Base-by-base conservation (phyloP, 1,140 invertebrate species). In the Saccostrea echinata region DNA sequence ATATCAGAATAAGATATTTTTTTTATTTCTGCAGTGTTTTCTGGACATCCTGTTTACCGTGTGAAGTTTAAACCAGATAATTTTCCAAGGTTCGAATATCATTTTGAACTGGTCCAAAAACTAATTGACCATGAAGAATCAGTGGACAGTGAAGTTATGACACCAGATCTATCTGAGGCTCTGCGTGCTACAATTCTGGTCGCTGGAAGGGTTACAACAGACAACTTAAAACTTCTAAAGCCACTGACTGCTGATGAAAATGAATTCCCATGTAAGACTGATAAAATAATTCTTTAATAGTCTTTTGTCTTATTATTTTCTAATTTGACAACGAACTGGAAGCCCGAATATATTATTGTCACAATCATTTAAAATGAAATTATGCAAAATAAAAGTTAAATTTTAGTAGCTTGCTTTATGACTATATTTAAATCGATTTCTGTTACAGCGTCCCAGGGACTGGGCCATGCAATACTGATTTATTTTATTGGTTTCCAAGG, bases 21-120 rank as follows among this genome's bases (percentile, higher is more conserved):
- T n/a, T n/a, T n/a, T n/a, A 9, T 43, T 43, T 43, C 43, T 43
- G 4, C 43, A 43, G 43, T 43, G 43, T 43, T 43, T 43, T 43
- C 43, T 43, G 43, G 4, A 43, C 43, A 43, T 43, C 43, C 43
- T 43, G 6, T 43, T 43, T 43, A 43, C 9, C 43, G 43, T 43
- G 43, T 57, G 55, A 57, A 6, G 55, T 57, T 57, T 21, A 13
- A 3, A 16, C 13, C 13, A 13, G 21, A 21, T 13, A 21, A 9
- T 9, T 71, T 71, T 71, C 64, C 64, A 71, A 24, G 64, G 13
- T 71, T 27, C 27, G 64, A 71, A 71, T 71, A 71, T 3, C 64
- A 71, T 30, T 16, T 1, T 8, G 64, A 71, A 30, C 64, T 71
- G 64, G 27, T 71, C 8, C 1, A 71, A 16, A 71, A 71, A 13